These are phyloP conservation scores for Mustelus asterias DNA, from an alignment of 2,113 vertebrate species.

Conservation along the genomic window DNA sequence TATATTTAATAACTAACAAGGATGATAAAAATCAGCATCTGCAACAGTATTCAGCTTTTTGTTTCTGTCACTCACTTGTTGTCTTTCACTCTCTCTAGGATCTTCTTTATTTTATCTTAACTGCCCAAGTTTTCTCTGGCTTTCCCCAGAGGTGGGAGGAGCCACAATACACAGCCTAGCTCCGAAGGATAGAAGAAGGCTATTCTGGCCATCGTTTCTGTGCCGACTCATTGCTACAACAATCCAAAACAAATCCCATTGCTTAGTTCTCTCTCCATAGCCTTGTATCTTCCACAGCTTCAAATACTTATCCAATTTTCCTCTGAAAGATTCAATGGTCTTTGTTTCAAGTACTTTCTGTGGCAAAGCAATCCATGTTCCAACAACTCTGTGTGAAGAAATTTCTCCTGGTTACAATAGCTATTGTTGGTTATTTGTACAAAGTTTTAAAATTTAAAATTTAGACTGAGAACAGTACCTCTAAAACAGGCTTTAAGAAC, in stretches of 20 bases:
- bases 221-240: not conserved
- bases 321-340: not conserved
- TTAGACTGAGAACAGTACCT: not conserved
- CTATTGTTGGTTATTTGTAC: not conserved
- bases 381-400: not conserved
- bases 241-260: not conserved
- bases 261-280: not conserved
- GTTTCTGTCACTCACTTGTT: not conserved
- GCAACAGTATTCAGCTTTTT: not conserved
- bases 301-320: constrained; percentile 9
- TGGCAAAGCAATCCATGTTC: not conserved
- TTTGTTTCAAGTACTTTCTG: not conserved
- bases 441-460: not conserved
- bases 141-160: not conserved
- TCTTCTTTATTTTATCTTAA: not conserved
- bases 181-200: not conserved
- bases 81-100: not conserved
- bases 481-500: not conserved
- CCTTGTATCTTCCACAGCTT: not conserved
- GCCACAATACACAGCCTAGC: not conserved
- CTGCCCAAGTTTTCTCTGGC: not conserved
- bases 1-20: not conserved
- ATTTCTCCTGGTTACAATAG: not conserved
- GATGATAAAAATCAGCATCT: not conserved
- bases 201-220: not conserved